Evolutionary conservation across 2,797 vertebrate genomes (phyloP).

Genomic region (Smutsia temminckii): DNA sequence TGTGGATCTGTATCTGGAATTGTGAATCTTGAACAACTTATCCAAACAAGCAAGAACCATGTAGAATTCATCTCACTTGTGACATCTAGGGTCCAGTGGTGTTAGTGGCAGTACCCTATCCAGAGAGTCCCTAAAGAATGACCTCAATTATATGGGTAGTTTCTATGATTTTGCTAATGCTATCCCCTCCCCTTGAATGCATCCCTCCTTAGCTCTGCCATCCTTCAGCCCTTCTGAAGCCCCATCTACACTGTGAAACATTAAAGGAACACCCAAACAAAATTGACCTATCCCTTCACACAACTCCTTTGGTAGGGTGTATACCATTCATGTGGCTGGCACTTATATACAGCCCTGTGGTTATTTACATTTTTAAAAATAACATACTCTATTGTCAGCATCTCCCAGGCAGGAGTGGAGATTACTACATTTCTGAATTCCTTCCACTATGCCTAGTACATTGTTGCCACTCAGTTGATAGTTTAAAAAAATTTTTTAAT

Average conservation of each 20-base stretch:
- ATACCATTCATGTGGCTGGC: not conserved
- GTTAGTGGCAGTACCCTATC: not conserved
- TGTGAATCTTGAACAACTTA: not conserved
- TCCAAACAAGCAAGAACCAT: not conserved
- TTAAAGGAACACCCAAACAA: not conserved
- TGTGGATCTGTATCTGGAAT: not conserved
- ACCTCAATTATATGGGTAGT: not conserved
- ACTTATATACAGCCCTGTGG: not conserved
- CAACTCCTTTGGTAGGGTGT: not conserved
- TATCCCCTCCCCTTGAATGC: not conserved
- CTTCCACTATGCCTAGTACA: not conserved
- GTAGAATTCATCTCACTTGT: not conserved
- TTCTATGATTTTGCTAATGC: not conserved
- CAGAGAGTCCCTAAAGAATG: not conserved
- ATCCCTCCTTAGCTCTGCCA: not conserved
- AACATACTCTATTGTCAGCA: not conserved
- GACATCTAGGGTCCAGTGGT: constrained; percentile 31
- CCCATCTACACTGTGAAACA: not conserved
- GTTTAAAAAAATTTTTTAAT: not conserved
- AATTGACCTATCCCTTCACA: not conserved
- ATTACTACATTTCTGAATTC: not conserved
- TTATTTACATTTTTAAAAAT: not conserved
- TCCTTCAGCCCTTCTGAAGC: not conserved
- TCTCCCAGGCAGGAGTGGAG: not conserved
- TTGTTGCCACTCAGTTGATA: not conserved